Conservation (phyloP, 2,113 vertebrate genomes). For the Motacilla alba region DNA sequence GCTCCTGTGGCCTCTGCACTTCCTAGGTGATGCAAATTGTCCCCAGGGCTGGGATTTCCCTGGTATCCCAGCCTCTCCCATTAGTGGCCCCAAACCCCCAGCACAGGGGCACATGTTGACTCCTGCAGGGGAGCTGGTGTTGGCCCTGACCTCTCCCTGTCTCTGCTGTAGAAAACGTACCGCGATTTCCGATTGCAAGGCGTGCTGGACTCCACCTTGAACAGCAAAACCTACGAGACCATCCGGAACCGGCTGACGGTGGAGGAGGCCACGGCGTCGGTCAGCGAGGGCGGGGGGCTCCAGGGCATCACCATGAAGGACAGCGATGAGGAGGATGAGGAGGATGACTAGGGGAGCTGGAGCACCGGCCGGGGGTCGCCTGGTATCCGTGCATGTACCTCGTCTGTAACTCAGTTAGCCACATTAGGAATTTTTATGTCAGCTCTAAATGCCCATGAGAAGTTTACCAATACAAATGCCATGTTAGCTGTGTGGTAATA, state of each 20-base stretch:
- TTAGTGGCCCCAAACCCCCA: fast-evolving
- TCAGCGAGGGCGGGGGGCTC: conserved; percentile 93
- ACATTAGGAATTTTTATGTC: conserved; percentile 95
- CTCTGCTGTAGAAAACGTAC: conserved; percentile 88
- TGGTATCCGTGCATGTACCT: conserved; percentile 98
- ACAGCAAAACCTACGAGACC: conserved; percentile 98
- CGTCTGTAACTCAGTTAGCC: conserved; percentile 91
- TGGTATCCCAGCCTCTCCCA: background rate
- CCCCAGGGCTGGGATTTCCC: background rate
- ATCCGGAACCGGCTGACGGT: conserved; percentile 93
- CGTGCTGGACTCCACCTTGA: conserved; percentile 97
- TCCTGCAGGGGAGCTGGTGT: background rate
- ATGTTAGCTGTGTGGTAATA: conserved; percentile 94
- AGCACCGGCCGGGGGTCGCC: conserved; percentile 78
- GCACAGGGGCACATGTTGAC: fast-evolving
- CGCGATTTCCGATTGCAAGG: conserved; percentile 98
- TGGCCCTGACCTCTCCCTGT: background rate
- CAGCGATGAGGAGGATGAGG: conserved; percentile 97
- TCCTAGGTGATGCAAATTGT: fast-evolving
- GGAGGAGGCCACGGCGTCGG: conserved; percentile 93
- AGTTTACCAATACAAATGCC: conserved; percentile 89
- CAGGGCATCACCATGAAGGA: conserved; percentile 98
- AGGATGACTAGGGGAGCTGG: conserved; percentile 79
- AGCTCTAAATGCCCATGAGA: conserved; percentile 92
- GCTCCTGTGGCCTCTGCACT: fast-evolving